Evolutionary conservation across 30 jellyfish, hydroid and myxozoan species (phyloP).

Genomic region (Nemopilema nomurai): DNA sequence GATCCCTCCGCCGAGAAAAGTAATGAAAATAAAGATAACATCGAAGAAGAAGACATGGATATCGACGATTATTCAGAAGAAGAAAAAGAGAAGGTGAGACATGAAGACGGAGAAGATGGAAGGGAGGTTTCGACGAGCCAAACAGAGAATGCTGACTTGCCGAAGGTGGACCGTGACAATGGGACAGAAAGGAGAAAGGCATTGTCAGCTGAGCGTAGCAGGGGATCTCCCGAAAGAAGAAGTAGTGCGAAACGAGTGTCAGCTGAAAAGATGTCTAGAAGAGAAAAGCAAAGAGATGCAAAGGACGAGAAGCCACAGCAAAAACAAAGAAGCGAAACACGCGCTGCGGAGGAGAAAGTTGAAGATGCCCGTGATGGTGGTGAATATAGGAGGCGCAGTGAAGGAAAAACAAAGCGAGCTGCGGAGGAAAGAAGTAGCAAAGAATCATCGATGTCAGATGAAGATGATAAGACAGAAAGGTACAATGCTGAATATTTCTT

Average conservation of each 20-base stretch:
- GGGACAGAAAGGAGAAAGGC: background rate
- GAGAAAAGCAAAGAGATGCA: background rate
- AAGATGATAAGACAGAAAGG: background rate
- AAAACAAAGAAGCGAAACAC: background rate
- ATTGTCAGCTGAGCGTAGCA: background rate
- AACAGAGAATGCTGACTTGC: background rate
- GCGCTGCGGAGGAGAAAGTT: background rate
- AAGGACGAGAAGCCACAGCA: background rate
- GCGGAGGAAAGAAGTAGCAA: slow-evolving; percentile 2
- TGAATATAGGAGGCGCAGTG: background rate
- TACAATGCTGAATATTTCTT: too few species aligned
- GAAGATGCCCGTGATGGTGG: background rate
- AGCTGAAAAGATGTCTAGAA: background rate
- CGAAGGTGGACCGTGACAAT: background rate
- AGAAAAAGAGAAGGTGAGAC: background rate
- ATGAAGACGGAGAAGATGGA: background rate
- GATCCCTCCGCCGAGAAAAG: background rate
- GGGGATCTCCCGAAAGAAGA: background rate
- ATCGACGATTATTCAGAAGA: slow-evolving; percentile 19
- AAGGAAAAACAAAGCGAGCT: background rate
- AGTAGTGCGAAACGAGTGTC: background rate
- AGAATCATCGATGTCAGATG: background rate
- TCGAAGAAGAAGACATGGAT: slow-evolving; percentile 44
- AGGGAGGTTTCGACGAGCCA: background rate
- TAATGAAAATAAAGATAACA: slow-evolving; percentile 12